Conservation (phyloP, 2,113 vertebrate genomes). For the Istiophorus platypterus region DNA sequence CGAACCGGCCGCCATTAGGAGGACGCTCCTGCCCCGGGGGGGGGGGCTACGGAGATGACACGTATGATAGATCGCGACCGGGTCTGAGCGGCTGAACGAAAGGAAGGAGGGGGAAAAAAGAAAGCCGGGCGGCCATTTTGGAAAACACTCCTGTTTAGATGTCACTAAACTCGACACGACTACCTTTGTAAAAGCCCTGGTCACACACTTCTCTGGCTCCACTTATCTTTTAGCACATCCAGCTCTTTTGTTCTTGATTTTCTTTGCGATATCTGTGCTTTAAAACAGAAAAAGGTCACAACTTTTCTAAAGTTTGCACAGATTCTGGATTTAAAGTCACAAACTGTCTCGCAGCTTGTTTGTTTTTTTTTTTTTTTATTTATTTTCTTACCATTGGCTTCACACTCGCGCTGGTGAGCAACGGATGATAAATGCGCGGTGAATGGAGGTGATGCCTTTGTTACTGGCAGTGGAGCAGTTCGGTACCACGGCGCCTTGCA, state of each 20-base stretch:
- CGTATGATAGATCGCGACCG: background rate
- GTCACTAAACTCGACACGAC: background rate
- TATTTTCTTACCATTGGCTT: background rate
- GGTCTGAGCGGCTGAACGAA: constrained; percentile 15
- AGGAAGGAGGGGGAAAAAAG: too few species aligned
- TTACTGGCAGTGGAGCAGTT: background rate
- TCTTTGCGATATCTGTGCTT: background rate
- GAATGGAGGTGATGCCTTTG: background rate
- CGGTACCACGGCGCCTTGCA: constrained; percentile 1
- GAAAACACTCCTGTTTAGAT: background rate
- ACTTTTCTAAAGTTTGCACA: background rate
- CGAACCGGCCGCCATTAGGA: constrained; percentile 33
- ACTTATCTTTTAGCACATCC: too few species aligned
- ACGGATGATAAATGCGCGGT: background rate
- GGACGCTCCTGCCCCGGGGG: constrained; percentile 21
- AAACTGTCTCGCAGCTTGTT: too few species aligned
- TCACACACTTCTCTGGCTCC: too few species aligned
- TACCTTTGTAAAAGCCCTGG: too few species aligned
- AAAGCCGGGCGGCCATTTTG: background rate
- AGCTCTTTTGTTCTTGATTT: too few species aligned
- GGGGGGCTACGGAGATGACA: constrained; percentile 25
- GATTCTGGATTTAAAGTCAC: background rate
- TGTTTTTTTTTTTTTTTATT: too few species aligned
- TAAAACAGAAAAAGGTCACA: background rate
- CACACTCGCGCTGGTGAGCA: background rate